These are phyloP conservation scores for Athripsodes cinereus DNA, from an alignment of 2,888 invertebrate genomes.

Conservation along the genomic window DNA sequence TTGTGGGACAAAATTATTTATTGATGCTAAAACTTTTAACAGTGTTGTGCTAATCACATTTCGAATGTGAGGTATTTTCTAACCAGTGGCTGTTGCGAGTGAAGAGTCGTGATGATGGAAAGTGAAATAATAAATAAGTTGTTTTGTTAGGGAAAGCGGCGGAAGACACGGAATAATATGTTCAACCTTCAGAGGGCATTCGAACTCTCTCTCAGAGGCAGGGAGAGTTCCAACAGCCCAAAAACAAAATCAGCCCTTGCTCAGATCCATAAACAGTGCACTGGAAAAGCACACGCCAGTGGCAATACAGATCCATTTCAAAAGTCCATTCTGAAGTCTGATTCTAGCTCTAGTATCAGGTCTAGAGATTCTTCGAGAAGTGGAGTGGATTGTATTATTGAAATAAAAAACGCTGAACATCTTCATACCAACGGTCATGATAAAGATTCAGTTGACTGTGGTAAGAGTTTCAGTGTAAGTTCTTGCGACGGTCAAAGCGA, in stretches of 20 bases:
- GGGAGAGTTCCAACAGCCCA: conserved; percentile 45
- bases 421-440: conserved; percentile 32
- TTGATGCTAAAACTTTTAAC: too few species aligned
- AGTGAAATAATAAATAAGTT: background rate
- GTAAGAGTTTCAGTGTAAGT: conserved; percentile 54
- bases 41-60: too few species aligned
- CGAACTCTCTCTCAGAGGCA: conserved; percentile 54
- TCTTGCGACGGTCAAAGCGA: conserved; percentile 62
- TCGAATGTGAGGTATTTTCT: background rate
- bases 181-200: conserved; percentile 51
- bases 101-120: conserved; percentile 7
- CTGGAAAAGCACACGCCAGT: conserved; percentile 69
- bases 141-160: conserved; percentile 1
- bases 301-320: conserved; percentile 54
- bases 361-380: conserved; percentile 37
- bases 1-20: too few species aligned
- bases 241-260: conserved; percentile 50
- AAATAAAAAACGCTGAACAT: conserved; percentile 41
- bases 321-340: conserved; percentile 43
- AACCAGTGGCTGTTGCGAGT: background rate
- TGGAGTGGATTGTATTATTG: conserved; percentile 42
- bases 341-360: conserved; percentile 44
- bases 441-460: conserved; percentile 35
- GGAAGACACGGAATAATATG: conserved; percentile 32
- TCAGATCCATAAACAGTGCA: conserved; percentile 66